Evolutionary conservation across 2,888 invertebrate genomes (phyloP).

Genomic region (Euspilapteryx auroguttella): DNA sequence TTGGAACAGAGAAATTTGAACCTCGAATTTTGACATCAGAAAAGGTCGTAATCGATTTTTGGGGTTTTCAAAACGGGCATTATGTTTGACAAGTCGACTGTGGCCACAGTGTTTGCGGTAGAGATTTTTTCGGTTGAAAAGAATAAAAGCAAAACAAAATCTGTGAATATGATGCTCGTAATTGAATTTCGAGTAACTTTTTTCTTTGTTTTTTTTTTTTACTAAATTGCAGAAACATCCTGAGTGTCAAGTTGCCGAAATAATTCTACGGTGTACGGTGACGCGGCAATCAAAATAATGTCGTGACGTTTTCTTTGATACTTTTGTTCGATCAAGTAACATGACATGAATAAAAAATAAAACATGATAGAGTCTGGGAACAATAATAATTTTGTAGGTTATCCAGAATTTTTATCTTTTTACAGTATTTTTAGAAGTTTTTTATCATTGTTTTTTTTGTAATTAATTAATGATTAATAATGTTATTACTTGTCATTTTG

Average conservation of each 20-base stretch:
- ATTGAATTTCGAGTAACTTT: slow-evolving; percentile 45
- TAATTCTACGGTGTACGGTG: neutral
- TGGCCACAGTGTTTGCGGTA: slow-evolving; percentile 54
- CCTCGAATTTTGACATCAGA: slow-evolving; percentile 61
- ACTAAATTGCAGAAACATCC: neutral
- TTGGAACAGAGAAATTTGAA: slow-evolving; percentile 51
- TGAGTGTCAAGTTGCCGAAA: neutral
- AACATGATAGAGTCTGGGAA: too few species aligned
- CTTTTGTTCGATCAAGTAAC: too few species aligned
- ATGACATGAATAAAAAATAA: too few species aligned
- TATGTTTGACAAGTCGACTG: slow-evolving; percentile 59
- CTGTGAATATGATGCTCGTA: slow-evolving; percentile 43
- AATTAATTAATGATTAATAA: too few species aligned
- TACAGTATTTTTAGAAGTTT: too few species aligned
- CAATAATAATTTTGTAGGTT: too few species aligned
- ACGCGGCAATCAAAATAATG: too few species aligned
- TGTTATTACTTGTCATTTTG: too few species aligned
- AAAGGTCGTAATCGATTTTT: slow-evolving; percentile 60
- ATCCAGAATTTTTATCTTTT: too few species aligned
- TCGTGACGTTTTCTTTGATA: too few species aligned
- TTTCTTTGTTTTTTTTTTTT: slow-evolving; percentile 1
- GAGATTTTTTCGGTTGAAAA: slow-evolving; percentile 59
- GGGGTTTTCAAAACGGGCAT: slow-evolving; percentile 46
- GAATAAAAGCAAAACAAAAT: slow-evolving; percentile 59
- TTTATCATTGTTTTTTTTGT: too few species aligned